Base-by-base conservation (phyloP, 1,140 invertebrate genomes). In the Drosophila saltans region DNA sequence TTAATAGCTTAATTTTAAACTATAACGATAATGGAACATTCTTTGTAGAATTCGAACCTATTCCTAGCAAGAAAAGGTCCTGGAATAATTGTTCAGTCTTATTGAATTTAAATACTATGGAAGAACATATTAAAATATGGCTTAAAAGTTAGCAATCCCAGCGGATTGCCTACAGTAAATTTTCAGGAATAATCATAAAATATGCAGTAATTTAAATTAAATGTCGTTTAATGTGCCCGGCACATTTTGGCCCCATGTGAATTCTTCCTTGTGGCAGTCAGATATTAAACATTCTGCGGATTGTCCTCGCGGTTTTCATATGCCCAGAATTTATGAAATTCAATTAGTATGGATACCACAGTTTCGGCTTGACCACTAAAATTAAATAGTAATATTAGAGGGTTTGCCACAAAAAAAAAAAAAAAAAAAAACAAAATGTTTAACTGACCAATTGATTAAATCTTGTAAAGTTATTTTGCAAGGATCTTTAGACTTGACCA, bases 251-350 rank as follows among this genome's bases (percentile, higher is more conserved):
- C 41, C 11, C 16, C 16, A 16, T 16, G 16, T 16, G 16, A 16
- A 39, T 11, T 5, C 26, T 43, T 16, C 11, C 2, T n/a, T 24
- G 21, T 45, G 74, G 62, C 66, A 72, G 77, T 52, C 33, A 26
- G 40, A 64, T 76, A 81, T 90, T 88, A 88, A 80, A 72, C 75
- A 78, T 88, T 78, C 59, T 81, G 78, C 41, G 68, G 72, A 78
- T 92, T 92, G 66, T 93, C 95, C 93, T 98, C 98, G 70, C 98
- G 93, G 93, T 98, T 98, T 93, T 99, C 98, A 92, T 99, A 98
- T 0, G 96, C 96, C 97, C 97, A 98, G 94, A 99, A 99, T 52
- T 98, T 97, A 93, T 99, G 97, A 71, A 99, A 95, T 93, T 99
- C 98, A 82, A 98, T 97, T 70, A 99, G 93, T 92, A 99, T 98